Percentiles rank a stretch among this genome's conserved stretches.
Conservation (phyloP, 2,888 invertebrate genomes). For the Spialia ferax region DNA sequence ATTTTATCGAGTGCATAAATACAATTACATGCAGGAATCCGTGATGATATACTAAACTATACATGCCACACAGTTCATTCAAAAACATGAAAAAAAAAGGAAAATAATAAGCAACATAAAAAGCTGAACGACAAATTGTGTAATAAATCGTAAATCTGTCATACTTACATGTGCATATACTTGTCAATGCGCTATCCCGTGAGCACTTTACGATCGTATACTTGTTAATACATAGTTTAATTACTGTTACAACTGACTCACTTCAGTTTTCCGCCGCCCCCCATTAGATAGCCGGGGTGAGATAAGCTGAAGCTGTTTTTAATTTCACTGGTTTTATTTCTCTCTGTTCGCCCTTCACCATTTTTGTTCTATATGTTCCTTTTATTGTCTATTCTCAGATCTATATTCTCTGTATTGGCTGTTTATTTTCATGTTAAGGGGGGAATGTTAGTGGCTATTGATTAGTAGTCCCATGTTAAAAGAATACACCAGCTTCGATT, state of each 20-base stretch:
- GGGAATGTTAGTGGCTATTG: slow-evolving; percentile 73
- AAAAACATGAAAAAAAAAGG: slow-evolving; percentile 42
- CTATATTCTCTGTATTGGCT: slow-evolving; percentile 40
- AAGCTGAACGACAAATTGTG: slow-evolving; percentile 53
- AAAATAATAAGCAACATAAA: slow-evolving; percentile 58
- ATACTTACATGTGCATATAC: slow-evolving; percentile 80
- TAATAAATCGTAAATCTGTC: slow-evolving; percentile 60
- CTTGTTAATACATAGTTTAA: slow-evolving; percentile 50
- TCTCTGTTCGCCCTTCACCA: slow-evolving; percentile 68
- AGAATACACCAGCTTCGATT: slow-evolving; percentile 84
- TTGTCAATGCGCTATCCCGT: slow-evolving; percentile 61
- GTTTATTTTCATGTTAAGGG: slow-evolving; percentile 52
- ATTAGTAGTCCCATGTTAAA: slow-evolving; percentile 86
- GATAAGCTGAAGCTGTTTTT: slow-evolving; percentile 69
- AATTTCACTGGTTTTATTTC: slow-evolving; percentile 41
- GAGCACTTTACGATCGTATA: slow-evolving; percentile 21
- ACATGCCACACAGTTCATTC: slow-evolving; percentile 85
- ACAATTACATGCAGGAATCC: slow-evolving; percentile 32
- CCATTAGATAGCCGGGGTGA: slow-evolving; percentile 72
- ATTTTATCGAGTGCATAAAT: slow-evolving; percentile 37
- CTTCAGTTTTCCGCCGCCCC: slow-evolving; percentile 54
- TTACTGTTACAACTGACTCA: slow-evolving; percentile 49
- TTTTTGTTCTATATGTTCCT: slow-evolving; percentile 48
- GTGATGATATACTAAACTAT: slow-evolving; percentile 55
- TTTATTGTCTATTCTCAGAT: slow-evolving; percentile 43